Evolutionary conservation across 2,113 vertebrate species (phyloP), one percentile per base, ranked within the genome.

Genomic region (Engraulis encrasicolus): DNA sequence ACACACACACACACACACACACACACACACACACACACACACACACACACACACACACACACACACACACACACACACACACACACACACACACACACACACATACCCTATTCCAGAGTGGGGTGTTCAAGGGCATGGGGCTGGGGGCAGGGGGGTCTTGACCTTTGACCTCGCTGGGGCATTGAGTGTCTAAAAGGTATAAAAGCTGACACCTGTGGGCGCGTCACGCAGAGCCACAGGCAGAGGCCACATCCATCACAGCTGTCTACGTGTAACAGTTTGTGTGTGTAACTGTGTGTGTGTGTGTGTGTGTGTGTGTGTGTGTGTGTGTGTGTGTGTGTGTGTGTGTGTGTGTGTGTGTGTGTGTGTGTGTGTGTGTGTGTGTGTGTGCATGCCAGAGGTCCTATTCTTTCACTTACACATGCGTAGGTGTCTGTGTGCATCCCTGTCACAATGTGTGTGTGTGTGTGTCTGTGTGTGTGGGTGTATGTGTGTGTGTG

Each of bases 271-370:
- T 5, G 40, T 45, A 9, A 5, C 23, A 0, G 3, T 1, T 23
- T 31, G 4, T 71, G 61, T 17, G 12, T 71, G 0, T 9, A 14
- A 34, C 27, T 71, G 61, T 34, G 58, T 71, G 61, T 34, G 61
- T 27, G 61, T 34, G 61, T 71, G 61, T 71, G 7, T 66, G 61
- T 66, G 61, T 31, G 61, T 31, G 40, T 5, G 40, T 5, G 40
- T 45, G 40, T 45, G 61, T 4, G 3, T 1, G 61, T 31, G 4
- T 71, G 61, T 17, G 12, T 71, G 0, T 9, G 27, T 71, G 61
- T 71, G 61, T 34, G 58, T 71, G 61, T 34, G 61, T 27, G 61
- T 34, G 61, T 71, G 61, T 71, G 7, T 66, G 61, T 66, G 61
- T 31, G 61, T 31, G 54, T 23, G 54, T 0, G 54, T 23, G 54